Evolutionary conservation across 2,797 vertebrate species (phyloP).

Genomic region (Tapera naevia): DNA sequence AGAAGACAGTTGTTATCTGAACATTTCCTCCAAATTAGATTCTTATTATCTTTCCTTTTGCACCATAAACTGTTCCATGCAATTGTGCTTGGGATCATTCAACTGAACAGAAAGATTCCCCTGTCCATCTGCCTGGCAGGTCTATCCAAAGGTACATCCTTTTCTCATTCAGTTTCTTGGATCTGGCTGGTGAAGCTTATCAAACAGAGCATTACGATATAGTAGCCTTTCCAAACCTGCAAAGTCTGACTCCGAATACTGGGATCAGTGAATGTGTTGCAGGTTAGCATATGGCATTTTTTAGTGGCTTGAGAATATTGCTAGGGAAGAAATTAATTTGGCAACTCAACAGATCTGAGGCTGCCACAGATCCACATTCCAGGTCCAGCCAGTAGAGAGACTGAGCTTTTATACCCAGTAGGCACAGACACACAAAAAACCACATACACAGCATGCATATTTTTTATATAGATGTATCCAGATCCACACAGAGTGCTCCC

Average conservation of each 20-base stretch:
- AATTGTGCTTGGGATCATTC: slow-evolving; percentile 26
- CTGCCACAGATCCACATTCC: not conserved
- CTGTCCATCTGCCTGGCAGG: not conserved
- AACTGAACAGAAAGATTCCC: slow-evolving; percentile 9
- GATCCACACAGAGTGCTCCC: not conserved
- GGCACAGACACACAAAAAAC: not conserved
- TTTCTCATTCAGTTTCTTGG: not conserved
- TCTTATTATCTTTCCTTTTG: slow-evolving; percentile 43
- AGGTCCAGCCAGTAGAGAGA: fast-evolving
- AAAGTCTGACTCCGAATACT: not conserved
- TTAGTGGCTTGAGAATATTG: not conserved
- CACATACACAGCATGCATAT: fast-evolving
- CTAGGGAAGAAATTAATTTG: not conserved
- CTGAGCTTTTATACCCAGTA: not conserved
- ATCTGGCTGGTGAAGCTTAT: not conserved
- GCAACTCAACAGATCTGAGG: not conserved
- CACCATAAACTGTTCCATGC: not conserved
- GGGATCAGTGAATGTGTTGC: not conserved
- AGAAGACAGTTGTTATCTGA: slow-evolving; percentile 14
- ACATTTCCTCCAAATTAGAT: slow-evolving; percentile 16
- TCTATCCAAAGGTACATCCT: not conserved
- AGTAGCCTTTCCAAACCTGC: not conserved
- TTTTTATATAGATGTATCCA: not conserved
- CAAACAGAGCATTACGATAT: not conserved
- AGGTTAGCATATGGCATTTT: not conserved